Evolutionary conservation across 2,113 vertebrate genomes (phyloP).

Genomic region (Galeopterus variegatus): DNA sequence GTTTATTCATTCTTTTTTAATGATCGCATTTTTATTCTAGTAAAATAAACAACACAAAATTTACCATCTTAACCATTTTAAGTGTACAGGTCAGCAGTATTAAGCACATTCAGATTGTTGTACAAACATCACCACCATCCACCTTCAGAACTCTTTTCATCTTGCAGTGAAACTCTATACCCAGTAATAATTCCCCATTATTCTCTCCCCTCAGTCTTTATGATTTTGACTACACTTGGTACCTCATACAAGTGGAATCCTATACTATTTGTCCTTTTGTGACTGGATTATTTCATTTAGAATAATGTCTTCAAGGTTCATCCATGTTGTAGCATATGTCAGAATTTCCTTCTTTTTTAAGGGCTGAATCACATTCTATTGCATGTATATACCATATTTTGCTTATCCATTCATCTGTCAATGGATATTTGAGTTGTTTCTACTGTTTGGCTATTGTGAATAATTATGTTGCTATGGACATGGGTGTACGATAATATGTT

Average conservation of each 20-base stretch:
- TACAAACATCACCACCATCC: not conserved
- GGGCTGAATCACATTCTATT: not conserved
- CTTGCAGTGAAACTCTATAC: not conserved
- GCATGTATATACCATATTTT: not conserved
- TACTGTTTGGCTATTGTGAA: not conserved
- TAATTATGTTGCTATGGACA: not conserved
- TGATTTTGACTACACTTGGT: not conserved
- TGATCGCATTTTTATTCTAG: not conserved
- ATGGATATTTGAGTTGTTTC: not conserved
- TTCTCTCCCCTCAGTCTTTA: not conserved
- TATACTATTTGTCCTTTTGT: not conserved
- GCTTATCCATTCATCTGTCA: not conserved
- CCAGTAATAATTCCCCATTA: not conserved
- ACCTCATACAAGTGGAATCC: not conserved
- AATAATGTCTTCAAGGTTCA: not conserved
- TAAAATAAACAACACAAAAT: constrained; percentile 4
- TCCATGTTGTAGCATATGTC: not conserved
- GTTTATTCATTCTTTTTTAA: constrained; percentile 32
- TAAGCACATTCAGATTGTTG: not conserved
- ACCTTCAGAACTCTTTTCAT: not conserved
- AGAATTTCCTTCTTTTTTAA: constrained; percentile 5
- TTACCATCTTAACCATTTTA: not conserved
- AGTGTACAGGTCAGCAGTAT: not conserved
- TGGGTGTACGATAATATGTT: not conserved
- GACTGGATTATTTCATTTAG: not conserved